A percentile compares a stretch with the other conserved stretches of the same genome.
Evolutionary conservation across 2,113 vertebrate species (phyloP).

Genomic region (Monarcha castaneiventris): DNA sequence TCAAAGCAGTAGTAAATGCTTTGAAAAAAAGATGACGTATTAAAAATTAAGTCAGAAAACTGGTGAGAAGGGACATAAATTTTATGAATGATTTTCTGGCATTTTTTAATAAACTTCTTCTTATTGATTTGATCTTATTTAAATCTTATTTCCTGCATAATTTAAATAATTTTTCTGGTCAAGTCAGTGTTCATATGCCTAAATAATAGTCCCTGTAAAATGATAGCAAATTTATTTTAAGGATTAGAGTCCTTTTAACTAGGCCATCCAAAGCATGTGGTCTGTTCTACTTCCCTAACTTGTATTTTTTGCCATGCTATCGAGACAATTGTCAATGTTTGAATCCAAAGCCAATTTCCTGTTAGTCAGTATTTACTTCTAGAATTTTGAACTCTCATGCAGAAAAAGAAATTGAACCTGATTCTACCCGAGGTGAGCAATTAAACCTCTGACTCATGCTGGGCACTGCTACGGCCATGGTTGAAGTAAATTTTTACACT

Average conservation of each 20-base stretch:
- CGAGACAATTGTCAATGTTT: not conserved
- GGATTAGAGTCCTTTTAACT: not conserved
- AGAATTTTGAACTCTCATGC: not conserved
- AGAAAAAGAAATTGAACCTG: not conserved
- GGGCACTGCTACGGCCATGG: not conserved
- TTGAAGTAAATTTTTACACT: not conserved
- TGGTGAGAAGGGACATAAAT: not conserved
- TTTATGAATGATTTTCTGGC: fast-evolving
- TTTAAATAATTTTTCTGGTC: not conserved
- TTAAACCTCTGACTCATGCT: not conserved
- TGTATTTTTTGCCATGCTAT: not conserved
- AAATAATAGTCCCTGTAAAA: not conserved
- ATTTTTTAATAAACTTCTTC: not conserved
- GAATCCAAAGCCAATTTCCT: not conserved
- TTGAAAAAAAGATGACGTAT: not conserved
- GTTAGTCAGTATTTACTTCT: not conserved
- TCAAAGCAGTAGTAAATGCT: not conserved
- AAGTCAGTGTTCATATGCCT: not conserved
- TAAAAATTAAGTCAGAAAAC: not conserved
- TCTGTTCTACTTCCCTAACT: not conserved
- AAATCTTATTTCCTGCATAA: not conserved
- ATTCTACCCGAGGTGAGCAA: not conserved
- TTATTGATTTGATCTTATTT: not conserved
- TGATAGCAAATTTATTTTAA: not conserved
- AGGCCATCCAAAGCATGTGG: not conserved